A percentile compares a stretch with the other conserved stretches of the same genome.
Conservation (phyloP, 2,113 vertebrate genomes). For the Pelecanoides urinatrix region DNA sequence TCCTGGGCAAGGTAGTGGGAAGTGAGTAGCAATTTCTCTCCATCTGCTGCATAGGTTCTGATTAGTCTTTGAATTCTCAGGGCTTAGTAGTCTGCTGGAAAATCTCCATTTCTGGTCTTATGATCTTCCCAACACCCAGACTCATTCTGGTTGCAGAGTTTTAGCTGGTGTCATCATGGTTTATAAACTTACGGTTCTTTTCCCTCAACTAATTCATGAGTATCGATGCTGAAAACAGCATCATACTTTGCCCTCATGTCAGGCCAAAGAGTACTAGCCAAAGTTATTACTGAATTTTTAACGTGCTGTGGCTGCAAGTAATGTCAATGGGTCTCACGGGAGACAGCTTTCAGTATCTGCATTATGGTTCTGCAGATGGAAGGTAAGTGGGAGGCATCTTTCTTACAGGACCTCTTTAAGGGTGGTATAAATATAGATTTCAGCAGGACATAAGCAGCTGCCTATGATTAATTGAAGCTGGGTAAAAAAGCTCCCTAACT, state of each 20-base stretch:
- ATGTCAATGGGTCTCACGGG: not conserved
- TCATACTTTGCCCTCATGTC: not conserved
- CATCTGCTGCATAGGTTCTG: not conserved
- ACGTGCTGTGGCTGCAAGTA: not conserved
- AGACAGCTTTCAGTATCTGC: not conserved
- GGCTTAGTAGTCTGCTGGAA: not conserved
- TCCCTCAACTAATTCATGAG: not conserved
- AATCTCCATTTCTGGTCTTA: not conserved
- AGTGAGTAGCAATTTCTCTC: not conserved
- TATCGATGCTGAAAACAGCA: not conserved
- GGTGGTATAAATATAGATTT: conserved; percentile 10
- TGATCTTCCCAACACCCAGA: not conserved
- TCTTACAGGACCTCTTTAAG: not conserved
- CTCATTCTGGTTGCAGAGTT: not conserved
- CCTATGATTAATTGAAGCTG: not conserved
- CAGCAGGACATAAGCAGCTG: not conserved
- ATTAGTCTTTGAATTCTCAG: not conserved
- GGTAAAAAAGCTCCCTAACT: not conserved
- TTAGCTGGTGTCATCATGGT: not conserved
- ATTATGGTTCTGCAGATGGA: conserved; percentile 16
- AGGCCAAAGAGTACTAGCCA: not conserved
- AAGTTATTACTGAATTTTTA: not conserved
- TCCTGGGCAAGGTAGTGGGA: not conserved
- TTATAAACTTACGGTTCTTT: not conserved
- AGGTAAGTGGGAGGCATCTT: not conserved